Evolutionary conservation across 1,140 invertebrate genomes (phyloP).

Genomic region (Acromyrmex echinatior): DNA sequence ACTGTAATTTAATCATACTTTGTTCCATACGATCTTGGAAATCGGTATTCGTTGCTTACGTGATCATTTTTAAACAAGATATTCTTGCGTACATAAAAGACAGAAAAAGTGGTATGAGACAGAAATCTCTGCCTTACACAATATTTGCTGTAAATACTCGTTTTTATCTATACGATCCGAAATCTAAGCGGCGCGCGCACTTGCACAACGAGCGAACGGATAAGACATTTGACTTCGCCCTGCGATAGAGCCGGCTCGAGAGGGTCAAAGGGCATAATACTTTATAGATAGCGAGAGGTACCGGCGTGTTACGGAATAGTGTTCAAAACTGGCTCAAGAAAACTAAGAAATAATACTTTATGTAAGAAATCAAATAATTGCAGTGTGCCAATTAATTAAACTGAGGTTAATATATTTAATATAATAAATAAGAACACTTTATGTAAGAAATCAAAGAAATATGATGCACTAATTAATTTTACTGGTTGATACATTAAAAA

Average conservation of each 20-base stretch:
- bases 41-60: neutral
- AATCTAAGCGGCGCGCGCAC: slow-evolving; percentile 13
- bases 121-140: neutral
- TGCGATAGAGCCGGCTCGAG: slow-evolving; percentile 37
- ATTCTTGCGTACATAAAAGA: neutral
- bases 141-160: neutral
- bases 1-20: neutral
- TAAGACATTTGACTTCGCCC: slow-evolving; percentile 69
- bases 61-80: neutral
- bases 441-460: no score
- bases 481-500: neutral
- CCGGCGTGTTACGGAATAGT: slow-evolving; percentile 21
- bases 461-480: neutral
- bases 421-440: no score
- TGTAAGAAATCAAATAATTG: neutral
- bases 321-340: neutral
- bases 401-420: no score
- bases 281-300: slow-evolving; percentile 64
- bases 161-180: slow-evolving; percentile 23
- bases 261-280: slow-evolving; percentile 71
- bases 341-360: slow-evolving; percentile 9
- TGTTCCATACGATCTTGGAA: neutral
- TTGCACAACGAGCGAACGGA: slow-evolving; percentile 43
- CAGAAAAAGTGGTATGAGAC: no score
- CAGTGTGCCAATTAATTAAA: no score